Evolutionary conservation across 2,113 vertebrate genomes (phyloP).

Genomic region (Eretmochelys imbricata): DNA sequence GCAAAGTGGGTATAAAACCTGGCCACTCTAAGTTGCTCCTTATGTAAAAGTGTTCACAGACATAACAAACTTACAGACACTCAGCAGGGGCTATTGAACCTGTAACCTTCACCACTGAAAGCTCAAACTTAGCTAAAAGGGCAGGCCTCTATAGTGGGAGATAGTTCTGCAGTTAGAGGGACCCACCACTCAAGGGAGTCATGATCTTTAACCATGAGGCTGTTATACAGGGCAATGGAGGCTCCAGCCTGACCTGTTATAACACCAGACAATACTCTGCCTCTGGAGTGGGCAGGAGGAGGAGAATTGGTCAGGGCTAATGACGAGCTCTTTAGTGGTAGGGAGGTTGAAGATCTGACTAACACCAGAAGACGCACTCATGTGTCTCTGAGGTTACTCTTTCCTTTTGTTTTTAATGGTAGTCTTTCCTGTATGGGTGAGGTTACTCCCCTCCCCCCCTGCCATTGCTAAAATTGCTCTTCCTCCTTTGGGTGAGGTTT

Average conservation of each 20-base stretch:
- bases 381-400: not conserved
- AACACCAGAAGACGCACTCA: not conserved
- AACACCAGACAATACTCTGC: accelerated
- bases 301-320: not conserved
- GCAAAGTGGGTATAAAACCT: not conserved
- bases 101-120: conserved; percentile 38
- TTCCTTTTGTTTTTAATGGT: not conserved
- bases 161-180: not conserved
- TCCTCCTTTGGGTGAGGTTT: accelerated
- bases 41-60: no score
- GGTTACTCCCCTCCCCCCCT: not conserved
- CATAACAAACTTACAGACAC: not conserved
- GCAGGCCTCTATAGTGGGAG: not conserved
- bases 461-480: not conserved
- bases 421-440: not conserved
- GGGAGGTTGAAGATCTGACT: not conserved
- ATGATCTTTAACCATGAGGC: not conserved
- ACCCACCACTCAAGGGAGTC: accelerated
- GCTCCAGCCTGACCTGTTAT: not conserved
- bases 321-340: not conserved
- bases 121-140: conserved; percentile 35
- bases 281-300: not conserved
- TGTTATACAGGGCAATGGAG: not conserved
- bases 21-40: not conserved
- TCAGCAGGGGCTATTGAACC: conserved; percentile 2